phyloP scores from a whole-genome alignment of 2,113 vertebrate species.

The Syngnathoides biaculeatus region DNA sequence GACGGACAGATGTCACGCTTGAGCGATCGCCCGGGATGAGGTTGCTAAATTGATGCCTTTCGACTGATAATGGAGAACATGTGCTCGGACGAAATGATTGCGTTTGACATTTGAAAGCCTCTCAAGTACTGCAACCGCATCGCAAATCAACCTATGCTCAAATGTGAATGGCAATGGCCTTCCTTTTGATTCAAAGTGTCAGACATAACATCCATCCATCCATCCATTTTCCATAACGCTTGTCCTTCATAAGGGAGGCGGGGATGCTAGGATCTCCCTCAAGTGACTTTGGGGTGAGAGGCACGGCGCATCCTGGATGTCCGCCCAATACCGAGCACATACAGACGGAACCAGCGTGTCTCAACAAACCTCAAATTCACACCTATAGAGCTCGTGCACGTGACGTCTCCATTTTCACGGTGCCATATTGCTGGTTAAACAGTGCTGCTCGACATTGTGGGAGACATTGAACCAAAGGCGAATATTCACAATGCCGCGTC shows the following conservation, averaged over 20 bases:
- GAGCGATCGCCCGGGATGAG: constrained; percentile 41
- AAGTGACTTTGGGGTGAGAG: background rate
- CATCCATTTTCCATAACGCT: background rate
- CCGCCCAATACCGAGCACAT: background rate
- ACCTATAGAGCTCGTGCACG: too few relatives aligned
- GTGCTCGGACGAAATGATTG: constrained; percentile 51
- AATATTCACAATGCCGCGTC: too few relatives aligned
- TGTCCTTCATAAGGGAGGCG: background rate
- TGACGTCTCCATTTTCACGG: too few relatives aligned
- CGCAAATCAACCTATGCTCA: constrained; percentile 24
- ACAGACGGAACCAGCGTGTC: background rate
- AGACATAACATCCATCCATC: background rate
- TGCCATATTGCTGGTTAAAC: too few relatives aligned
- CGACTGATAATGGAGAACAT: constrained; percentile 38
- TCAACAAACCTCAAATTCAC: too few relatives aligned
- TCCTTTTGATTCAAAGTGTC: constrained; percentile 8
- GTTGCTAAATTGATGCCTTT: constrained; percentile 40
- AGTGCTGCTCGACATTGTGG: too few relatives aligned
- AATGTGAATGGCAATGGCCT: constrained; percentile 7
- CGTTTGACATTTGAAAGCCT: constrained; percentile 30
- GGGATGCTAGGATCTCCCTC: background rate
- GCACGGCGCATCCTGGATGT: background rate
- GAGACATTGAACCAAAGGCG: too few relatives aligned
- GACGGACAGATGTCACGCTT: constrained; percentile 21
- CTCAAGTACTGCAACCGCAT: constrained; percentile 18